These are phyloP conservation scores for Oenanthe melanoleuca DNA, from an alignment of 2,113 vertebrate genomes.

Conservation along the genomic window DNA sequence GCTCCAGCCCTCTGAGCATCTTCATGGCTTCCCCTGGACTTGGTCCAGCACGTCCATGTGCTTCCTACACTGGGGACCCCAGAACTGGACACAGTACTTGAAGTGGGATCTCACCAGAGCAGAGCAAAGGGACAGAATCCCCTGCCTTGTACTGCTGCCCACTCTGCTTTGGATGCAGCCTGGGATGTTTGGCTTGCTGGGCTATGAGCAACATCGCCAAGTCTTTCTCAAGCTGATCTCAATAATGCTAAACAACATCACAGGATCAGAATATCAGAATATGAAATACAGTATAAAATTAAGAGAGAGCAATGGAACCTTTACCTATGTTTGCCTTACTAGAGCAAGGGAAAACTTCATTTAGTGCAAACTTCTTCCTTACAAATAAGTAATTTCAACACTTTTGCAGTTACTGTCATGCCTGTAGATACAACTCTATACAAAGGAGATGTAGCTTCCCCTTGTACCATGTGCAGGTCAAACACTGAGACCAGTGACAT, in stretches of 20 bases:
- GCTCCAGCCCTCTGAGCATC: neutral
- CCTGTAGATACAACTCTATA: neutral
- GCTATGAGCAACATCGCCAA: fast-evolving
- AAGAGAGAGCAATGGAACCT: neutral
- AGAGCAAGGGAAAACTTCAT: neutral
- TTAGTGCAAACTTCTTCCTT: neutral
- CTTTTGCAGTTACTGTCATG: neutral
- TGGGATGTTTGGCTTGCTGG: neutral
- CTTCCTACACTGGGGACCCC: neutral
- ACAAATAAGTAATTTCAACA: neutral
- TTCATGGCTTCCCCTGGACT: neutral
- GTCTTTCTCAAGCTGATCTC: neutral
- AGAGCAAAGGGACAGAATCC: neutral
- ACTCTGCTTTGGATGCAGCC: neutral
- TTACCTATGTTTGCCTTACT: neutral
- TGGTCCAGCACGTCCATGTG: fast-evolving
- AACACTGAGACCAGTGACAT: fast-evolving
- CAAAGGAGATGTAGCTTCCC: neutral
- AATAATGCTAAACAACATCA: neutral
- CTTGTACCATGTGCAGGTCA: neutral
- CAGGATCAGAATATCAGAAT: neutral
- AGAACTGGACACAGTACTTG: neutral
- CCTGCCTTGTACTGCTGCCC: neutral
- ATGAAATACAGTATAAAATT: neutral
- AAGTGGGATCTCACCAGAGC: neutral